Conservation (phyloP, 2,888 invertebrate species). For the Trichogramma dendrolimi region DNA sequence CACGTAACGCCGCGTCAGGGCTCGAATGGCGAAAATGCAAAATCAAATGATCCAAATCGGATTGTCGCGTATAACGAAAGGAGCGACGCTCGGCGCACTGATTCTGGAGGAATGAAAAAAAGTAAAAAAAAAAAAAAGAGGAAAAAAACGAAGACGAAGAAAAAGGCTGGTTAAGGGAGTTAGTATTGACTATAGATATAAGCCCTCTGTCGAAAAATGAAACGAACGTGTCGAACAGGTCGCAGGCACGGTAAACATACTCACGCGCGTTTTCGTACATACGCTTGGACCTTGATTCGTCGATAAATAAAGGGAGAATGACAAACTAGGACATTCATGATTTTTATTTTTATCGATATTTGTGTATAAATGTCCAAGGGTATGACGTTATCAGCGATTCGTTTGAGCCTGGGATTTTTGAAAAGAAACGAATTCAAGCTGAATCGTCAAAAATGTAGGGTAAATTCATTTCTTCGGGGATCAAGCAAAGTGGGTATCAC, state of each 20-base stretch:
- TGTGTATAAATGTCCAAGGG: no score
- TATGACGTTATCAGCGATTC: no score
- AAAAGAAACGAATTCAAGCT: no score
- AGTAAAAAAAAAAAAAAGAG: neutral
- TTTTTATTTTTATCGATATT: no score
- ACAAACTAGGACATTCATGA: no score
- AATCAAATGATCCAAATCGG: constrained; percentile 29
- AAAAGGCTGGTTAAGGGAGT: constrained; percentile 13
- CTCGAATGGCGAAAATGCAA: constrained; percentile 24
- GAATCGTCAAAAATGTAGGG: no score
- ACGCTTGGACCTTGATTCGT: neutral
- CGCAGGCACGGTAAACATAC: no score
- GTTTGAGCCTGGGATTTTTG: no score
- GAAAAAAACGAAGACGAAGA: neutral
- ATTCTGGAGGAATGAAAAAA: no score
- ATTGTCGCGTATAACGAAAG: constrained; percentile 16
- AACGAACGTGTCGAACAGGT: constrained; percentile 2
- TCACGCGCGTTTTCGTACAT: neutral
- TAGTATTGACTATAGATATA: constrained; percentile 24
- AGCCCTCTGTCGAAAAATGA: constrained; percentile 16
- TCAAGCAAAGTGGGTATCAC: no score
- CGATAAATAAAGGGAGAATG: no score
- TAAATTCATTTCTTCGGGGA: no score
- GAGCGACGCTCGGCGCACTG: constrained; percentile 3
- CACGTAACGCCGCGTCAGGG: constrained; percentile 20